Base-by-base conservation (phyloP, 2,888 invertebrate species). In the Andrena marginata region DNA sequence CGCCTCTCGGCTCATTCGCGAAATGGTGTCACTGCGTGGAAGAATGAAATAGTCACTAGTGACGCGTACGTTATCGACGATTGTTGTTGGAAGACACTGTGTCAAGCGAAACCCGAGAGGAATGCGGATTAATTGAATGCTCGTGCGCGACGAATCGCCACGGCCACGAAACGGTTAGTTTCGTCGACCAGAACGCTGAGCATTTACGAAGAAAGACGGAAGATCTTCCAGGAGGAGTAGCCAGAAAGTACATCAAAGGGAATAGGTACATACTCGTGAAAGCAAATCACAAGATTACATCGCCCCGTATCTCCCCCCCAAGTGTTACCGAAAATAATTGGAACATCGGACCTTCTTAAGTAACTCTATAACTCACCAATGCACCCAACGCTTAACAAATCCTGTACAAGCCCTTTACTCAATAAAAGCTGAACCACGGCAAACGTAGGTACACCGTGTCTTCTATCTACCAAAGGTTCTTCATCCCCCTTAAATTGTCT, bases 41-140 rank as follows among this genome's bases (percentile, higher is more conserved):
- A 13, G 42, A 42, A 42, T 8, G 51, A 49, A 74, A 48, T 13
- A 23, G 29, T 35, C 23, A 23, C 63, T 31, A 13, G 13, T 68
- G 62, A 1, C 51, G 35, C 2, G 13, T 78, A 72, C 64, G 64
- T 62, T 35, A 65, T 35, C 54, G 31, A 6, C 7, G 26, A 29
- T 49, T 64, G 20, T 31, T 26, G 33, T 31, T 23, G 4, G 33
- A 65, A 29, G 20, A 26, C 35, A 7, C 26, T 49, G 67, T 60
- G 67, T 74, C 67, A 67, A 69, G 49, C 29, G 72, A 59, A 51
- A 74, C 16, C 26, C 35, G 31, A 10, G 33, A 23, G 51, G 54
- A 35, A 79, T 54, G 64, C 62, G 33, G 64, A 65, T 77, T 29
- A 75, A 65, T 75, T 29, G 26, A 51, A 42, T 5, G 13, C 42